Conservation (phyloP, 2,797 vertebrate genomes). For the Apogon hyalosoma region DNA sequence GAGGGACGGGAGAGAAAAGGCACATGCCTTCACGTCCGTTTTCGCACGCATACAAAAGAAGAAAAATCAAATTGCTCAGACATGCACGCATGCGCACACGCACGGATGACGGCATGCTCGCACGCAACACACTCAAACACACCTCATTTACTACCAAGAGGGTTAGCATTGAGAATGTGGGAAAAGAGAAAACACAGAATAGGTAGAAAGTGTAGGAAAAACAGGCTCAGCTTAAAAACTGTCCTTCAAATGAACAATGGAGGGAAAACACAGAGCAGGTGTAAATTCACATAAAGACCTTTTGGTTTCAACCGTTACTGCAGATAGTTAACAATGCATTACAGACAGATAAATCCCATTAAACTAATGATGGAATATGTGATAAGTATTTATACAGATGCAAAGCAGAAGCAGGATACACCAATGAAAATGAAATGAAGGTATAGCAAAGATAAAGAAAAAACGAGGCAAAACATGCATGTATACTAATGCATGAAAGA, state of each 20-base stretch:
- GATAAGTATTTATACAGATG: too few species aligned
- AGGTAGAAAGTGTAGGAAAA: slow-evolving; percentile 21
- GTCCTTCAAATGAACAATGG: slow-evolving; percentile 10
- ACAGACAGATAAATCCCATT: too few species aligned
- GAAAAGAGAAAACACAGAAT: slow-evolving; percentile 39
- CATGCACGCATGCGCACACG: slow-evolving; percentile 70
- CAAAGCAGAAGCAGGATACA: too few species aligned
- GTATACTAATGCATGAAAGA: too few species aligned
- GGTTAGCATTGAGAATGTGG: slow-evolving; percentile 54
- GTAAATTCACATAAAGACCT: not conserved
- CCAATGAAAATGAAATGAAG: too few species aligned
- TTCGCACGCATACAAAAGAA: slow-evolving; percentile 71
- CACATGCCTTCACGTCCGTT: slow-evolving; percentile 85
- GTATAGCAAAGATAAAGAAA: too few species aligned
- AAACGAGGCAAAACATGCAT: too few species aligned
- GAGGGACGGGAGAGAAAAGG: slow-evolving; percentile 75
- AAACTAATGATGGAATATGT: too few species aligned
- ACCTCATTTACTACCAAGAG: slow-evolving; percentile 50
- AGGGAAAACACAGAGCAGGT: slow-evolving; percentile 4
- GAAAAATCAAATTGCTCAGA: slow-evolving; percentile 75
- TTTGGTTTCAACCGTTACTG: too few species aligned
- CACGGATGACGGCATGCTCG: slow-evolving; percentile 44
- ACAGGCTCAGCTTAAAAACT: slow-evolving; percentile 18
- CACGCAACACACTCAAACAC: slow-evolving; percentile 30
- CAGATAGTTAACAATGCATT: not conserved